Evolutionary conservation across 2,888 invertebrate species (phyloP).

Genomic region (Strigamia crassipes): DNA sequence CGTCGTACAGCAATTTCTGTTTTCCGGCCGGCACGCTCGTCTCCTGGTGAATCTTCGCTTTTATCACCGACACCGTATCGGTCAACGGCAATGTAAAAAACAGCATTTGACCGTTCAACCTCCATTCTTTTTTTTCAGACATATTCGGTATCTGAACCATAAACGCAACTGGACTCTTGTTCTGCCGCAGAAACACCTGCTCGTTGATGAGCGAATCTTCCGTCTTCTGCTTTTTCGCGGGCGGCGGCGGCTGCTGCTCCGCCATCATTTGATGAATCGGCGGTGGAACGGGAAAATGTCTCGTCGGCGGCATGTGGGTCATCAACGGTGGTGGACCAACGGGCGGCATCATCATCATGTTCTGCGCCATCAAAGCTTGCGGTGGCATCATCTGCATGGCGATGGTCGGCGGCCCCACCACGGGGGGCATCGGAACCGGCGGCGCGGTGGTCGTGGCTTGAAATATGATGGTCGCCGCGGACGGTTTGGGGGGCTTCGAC

Average conservation of each 20-base stretch:
- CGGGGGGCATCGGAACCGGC: conserved; percentile 51
- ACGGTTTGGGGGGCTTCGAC: conserved; percentile 56
- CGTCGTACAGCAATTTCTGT: conserved; percentile 96
- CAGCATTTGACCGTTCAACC: conserved; percentile 86
- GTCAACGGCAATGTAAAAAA: conserved; percentile 67
- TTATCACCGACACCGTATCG: conserved; percentile 77
- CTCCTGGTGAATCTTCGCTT: conserved; percentile 81
- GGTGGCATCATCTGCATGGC: conserved; percentile 57
- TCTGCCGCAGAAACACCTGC: conserved; percentile 73
- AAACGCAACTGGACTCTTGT: conserved; percentile 65
- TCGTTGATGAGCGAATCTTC: conserved; percentile 94
- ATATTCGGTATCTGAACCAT: conserved; percentile 80
- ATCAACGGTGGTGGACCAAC: conserved; percentile 59
- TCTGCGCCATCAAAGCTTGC: conserved; percentile 53
- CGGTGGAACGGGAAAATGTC: conserved; percentile 35
- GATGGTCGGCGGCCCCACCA: conserved; percentile 49
- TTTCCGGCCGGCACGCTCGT: conserved; percentile 95
- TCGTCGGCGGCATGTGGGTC: conserved; percentile 54
- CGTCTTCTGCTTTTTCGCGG: conserved; percentile 82
- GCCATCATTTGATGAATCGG: conserved; percentile 52
- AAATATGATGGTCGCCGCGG: conserved; percentile 57
- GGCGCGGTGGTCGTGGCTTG: conserved; percentile 49
- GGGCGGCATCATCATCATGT: conserved; percentile 67
- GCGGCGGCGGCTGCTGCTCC: conserved; percentile 87
- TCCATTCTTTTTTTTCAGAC: conserved; percentile 93